Conservation (phyloP, 2,797 vertebrate species). For the Darevskia nairensis region DNA sequence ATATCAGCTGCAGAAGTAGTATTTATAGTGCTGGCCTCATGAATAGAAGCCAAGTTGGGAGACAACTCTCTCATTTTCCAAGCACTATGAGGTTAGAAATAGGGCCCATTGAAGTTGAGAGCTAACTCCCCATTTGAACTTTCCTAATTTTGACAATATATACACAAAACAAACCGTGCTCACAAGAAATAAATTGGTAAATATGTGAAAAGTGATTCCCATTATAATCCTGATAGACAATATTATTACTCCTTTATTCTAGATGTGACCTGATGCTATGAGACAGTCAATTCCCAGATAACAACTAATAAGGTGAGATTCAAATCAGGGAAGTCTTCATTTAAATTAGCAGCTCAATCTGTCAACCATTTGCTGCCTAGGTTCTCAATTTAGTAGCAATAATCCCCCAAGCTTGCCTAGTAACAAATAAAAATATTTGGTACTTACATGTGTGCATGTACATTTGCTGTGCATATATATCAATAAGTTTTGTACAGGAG, state of each 20-base stretch:
- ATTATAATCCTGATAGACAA: not conserved
- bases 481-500: too few species aligned
- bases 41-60: not conserved
- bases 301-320: not conserved
- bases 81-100: too few species aligned
- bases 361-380: not conserved
- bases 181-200: not conserved
- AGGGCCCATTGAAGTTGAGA: not conserved
- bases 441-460: not conserved
- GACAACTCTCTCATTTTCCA: not conserved
- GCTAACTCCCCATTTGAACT: not conserved
- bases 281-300: not conserved
- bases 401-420: not conserved
- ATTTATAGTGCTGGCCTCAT: not conserved
- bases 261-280: not conserved
- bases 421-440: not conserved
- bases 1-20: not conserved
- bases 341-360: not conserved
- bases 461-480: not conserved
- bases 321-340: not conserved
- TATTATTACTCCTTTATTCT: not conserved
- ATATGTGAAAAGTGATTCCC: not conserved
- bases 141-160: not conserved
- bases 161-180: not conserved
- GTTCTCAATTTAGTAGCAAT: not conserved